A percentile compares a stretch with the other conserved stretches of the same genome.
These are phyloP conservation scores for Agonopterix heracliana DNA, from an alignment of 2,888 invertebrate genomes.

Conservation along the genomic window DNA sequence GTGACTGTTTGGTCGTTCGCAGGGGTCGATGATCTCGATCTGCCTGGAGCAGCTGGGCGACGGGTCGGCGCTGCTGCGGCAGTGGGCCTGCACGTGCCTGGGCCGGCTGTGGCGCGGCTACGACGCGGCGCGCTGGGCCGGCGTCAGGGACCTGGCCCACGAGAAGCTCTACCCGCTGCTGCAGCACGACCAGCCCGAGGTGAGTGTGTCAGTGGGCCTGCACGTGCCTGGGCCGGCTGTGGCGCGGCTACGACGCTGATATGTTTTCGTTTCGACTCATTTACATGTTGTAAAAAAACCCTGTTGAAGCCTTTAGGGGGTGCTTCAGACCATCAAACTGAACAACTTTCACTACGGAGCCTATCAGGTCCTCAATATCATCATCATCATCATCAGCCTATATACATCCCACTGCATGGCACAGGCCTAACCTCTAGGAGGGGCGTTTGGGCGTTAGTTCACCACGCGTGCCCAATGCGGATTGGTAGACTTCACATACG, in stretches of 20 bases:
- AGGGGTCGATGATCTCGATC: slow-evolving; percentile 92
- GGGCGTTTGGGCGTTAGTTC: too few relatives aligned
- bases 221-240: slow-evolving; percentile 91
- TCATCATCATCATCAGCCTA: too few relatives aligned
- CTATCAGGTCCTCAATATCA: too few relatives aligned
- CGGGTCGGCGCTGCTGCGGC: slow-evolving; percentile 79
- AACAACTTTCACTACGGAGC: too few relatives aligned
- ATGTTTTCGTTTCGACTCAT: too few relatives aligned
- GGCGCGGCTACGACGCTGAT: slow-evolving; percentile 89
- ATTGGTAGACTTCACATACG: too few relatives aligned
- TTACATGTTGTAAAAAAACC: too few relatives aligned
- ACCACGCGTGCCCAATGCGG: too few relatives aligned
- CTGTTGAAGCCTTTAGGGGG: too few relatives aligned
- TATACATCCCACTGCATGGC: too few relatives aligned
- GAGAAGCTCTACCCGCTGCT: slow-evolving; percentile 92
- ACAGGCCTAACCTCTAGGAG: too few relatives aligned
- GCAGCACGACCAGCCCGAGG: slow-evolving; percentile 88
- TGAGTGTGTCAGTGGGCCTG: slow-evolving; percentile 89
- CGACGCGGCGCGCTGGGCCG: slow-evolving; percentile 90
- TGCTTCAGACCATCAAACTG: too few relatives aligned
- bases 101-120: slow-evolving; percentile 94
- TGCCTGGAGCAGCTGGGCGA: slow-evolving; percentile 91
- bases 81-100: slow-evolving; percentile 95
- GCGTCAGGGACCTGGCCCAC: slow-evolving; percentile 96
- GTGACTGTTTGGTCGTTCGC: slow-evolving; percentile 26